These are phyloP conservation scores for Lepidocyrtinus sp. DNA, from an alignment of 2,888 invertebrate genomes.

Conservation along the genomic window DNA sequence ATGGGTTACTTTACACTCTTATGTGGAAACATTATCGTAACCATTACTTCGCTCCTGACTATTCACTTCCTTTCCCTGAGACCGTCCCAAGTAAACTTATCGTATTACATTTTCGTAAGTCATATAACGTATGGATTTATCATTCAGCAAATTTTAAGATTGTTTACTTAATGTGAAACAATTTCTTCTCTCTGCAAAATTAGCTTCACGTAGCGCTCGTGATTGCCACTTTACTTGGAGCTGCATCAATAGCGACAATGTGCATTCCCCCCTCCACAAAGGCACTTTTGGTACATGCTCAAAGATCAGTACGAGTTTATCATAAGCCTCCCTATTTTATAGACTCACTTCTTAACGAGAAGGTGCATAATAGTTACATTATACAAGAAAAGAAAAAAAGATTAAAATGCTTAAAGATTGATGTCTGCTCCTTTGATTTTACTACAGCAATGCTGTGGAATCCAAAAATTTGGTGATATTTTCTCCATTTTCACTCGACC, in stretches of 20 bases:
- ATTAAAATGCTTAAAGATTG: neutral
- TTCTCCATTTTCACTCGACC: neutral
- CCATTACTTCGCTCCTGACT: slow-evolving; percentile 29
- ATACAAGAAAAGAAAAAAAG: neutral
- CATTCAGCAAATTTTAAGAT: neutral
- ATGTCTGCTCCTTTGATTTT: neutral
- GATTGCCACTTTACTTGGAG: neutral
- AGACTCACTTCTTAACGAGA: neutral
- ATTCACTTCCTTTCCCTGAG: slow-evolving; percentile 51
- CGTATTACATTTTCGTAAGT: slow-evolving; percentile 38
- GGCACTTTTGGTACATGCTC: slow-evolving; percentile 17
- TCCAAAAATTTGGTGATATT: slow-evolving; percentile 24
- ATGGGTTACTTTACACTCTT: slow-evolving; percentile 29
- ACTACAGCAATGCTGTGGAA: slow-evolving; percentile 51
- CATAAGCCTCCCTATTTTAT: slow-evolving; percentile 29
- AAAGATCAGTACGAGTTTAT: slow-evolving; percentile 13
- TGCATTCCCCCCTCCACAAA: neutral
- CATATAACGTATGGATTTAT: neutral
- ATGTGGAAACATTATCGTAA: slow-evolving; percentile 12
- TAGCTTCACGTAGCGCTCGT: slow-evolving; percentile 28
- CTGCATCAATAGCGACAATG: neutral
- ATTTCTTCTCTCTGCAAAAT: neutral
- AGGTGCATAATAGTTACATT: neutral
- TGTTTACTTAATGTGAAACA: neutral
- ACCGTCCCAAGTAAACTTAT: slow-evolving; percentile 4